phyloP scores from a whole-genome alignment of 2,888 invertebrate genomes.

The Mylabris sibirica region DNA sequence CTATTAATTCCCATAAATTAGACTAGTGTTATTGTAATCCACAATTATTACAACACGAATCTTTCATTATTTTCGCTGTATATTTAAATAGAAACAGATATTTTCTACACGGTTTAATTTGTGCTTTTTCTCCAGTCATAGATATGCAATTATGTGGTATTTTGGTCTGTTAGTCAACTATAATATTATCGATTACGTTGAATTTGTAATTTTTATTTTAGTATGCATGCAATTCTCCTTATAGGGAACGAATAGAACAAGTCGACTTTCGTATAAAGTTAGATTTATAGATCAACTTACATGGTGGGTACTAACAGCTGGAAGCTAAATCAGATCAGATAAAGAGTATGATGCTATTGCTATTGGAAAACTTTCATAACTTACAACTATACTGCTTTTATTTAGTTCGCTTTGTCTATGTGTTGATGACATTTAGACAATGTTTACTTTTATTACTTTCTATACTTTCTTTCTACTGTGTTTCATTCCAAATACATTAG shows the following conservation, averaged over 20 bases:
- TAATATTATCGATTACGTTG: neutral
- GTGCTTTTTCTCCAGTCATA: neutral
- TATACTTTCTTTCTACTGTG: neutral
- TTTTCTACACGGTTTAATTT: neutral
- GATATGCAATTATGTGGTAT: neutral
- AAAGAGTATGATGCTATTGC: conserved; percentile 26
- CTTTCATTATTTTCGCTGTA: neutral
- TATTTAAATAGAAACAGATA: neutral
- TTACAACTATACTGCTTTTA: conserved; percentile 23
- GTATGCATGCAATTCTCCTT: conserved; percentile 2
- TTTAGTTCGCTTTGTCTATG: conserved; percentile 18
- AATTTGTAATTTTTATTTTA: no score
- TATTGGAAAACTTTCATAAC: conserved; percentile 29
- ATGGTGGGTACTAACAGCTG: conserved; percentile 29
- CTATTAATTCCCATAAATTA: neutral
- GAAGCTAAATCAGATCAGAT: conserved; percentile 31
- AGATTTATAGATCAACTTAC: conserved; percentile 20
- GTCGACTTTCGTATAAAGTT: conserved; percentile 21
- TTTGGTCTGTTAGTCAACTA: neutral
- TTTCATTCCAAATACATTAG: conserved; percentile 13
- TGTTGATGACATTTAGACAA: conserved; percentile 15
- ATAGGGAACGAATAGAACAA: neutral
- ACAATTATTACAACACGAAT: neutral
- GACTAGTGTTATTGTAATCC: neutral
- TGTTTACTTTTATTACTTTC: conserved; percentile 20